These are phyloP conservation scores for Dermochelys coriacea DNA, from an alignment of 2,797 vertebrate genomes.

Conservation along the genomic window DNA sequence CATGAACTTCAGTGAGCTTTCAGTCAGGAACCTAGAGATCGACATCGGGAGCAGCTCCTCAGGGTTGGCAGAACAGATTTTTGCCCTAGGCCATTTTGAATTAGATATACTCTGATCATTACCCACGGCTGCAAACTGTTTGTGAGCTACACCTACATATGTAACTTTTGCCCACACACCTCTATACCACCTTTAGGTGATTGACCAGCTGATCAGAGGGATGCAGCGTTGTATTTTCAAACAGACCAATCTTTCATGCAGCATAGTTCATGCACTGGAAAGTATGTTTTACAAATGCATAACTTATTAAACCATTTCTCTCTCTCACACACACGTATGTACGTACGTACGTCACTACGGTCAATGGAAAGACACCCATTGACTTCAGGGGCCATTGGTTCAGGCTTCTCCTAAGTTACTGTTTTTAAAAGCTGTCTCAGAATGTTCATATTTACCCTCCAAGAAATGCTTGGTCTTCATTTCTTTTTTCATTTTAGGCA, in stretches of 20 bases:
- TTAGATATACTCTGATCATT: background rate
- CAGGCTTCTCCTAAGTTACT: background rate
- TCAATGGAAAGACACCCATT: constrained; percentile 28
- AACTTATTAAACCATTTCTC: constrained; percentile 3
- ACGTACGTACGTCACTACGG: constrained; percentile 14
- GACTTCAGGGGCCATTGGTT: background rate
- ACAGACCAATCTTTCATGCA: background rate
- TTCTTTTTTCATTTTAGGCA: constrained; percentile 82
- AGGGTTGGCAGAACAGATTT: background rate
- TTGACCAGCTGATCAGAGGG: background rate
- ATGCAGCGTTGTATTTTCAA: background rate
- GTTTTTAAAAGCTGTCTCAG: constrained; percentile 17
- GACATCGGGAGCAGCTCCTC: background rate
- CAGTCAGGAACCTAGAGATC: background rate
- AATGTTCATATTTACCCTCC: constrained; percentile 7
- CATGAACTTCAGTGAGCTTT: background rate
- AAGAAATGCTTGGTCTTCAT: background rate
- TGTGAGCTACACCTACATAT: background rate
- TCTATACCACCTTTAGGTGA: background rate
- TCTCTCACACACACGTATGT: background rate
- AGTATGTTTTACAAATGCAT: background rate
- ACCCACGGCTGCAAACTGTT: background rate
- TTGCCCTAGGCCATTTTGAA: background rate
- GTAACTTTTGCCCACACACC: background rate
- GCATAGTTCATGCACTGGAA: background rate